Evolutionary conservation across 2,888 invertebrate genomes (phyloP).

Genomic region (Tinea trinotella): DNA sequence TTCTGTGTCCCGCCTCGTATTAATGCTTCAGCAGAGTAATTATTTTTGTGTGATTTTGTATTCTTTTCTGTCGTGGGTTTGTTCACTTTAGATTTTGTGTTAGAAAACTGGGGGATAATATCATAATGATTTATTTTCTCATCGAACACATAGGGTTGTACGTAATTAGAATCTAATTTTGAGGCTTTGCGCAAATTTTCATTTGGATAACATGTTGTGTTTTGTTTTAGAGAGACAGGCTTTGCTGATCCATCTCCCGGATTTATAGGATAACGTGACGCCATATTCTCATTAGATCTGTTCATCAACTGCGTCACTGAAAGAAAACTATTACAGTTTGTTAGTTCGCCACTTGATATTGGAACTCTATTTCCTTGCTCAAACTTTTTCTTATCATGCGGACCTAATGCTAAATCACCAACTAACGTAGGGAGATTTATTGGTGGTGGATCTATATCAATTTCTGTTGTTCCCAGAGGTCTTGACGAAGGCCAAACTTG

Average conservation of each 20-base stretch:
- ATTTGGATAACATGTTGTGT: slow-evolving; percentile 36
- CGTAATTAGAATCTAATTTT: slow-evolving; percentile 42
- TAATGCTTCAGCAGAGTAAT: slow-evolving; percentile 60
- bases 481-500: slow-evolving; percentile 60
- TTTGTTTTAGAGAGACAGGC: slow-evolving; percentile 41
- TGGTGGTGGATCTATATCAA: slow-evolving; percentile 63
- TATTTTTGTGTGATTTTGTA: slow-evolving; percentile 52
- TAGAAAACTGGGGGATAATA: slow-evolving; percentile 42
- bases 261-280: slow-evolving; percentile 44
- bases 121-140: slow-evolving; percentile 49
- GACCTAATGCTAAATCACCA: slow-evolving; percentile 60
- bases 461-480: slow-evolving; percentile 58
- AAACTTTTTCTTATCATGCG: slow-evolving; percentile 60
- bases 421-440: slow-evolving; percentile 61
- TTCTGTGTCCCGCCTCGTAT: slow-evolving; percentile 57
- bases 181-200: slow-evolving; percentile 45
- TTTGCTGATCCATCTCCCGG: slow-evolving; percentile 40
- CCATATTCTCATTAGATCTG: slow-evolving; percentile 49
- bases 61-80: slow-evolving; percentile 37
- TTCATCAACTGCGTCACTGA: slow-evolving; percentile 66
- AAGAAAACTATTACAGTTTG: slow-evolving; percentile 58
- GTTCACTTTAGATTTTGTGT: slow-evolving; percentile 47
- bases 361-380: slow-evolving; percentile 38
- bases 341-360: slow-evolving; percentile 42
- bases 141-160: slow-evolving; percentile 53